phyloP scores from a whole-genome alignment of 1,140 invertebrate species.

The Monomorium pharaonis region DNA sequence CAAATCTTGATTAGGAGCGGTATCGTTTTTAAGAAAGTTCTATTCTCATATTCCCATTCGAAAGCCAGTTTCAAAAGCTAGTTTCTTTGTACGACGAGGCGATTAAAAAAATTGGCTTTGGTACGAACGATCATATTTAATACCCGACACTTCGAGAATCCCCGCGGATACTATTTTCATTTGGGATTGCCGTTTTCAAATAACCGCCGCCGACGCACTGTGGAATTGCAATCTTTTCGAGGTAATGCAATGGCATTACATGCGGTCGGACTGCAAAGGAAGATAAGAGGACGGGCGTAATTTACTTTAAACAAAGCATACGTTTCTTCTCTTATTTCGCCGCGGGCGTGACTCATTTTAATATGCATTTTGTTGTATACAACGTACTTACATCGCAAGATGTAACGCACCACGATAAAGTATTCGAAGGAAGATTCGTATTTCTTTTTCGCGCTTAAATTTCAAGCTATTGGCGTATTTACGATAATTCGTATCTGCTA shows the following conservation, averaged over 20 bases:
- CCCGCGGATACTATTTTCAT: neutral
- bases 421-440: neutral
- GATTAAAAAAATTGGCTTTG: neutral
- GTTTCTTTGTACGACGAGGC: neutral
- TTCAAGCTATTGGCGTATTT: neutral
- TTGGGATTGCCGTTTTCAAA: slow-evolving; percentile 42
- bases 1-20: neutral
- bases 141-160: neutral
- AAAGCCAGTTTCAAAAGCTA: neutral
- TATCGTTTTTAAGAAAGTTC: neutral
- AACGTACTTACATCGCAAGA: neutral
- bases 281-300: slow-evolving; percentile 52
- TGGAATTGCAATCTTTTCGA: slow-evolving; percentile 48
- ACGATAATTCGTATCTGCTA: neutral
- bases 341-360: slow-evolving; percentile 54
- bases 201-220: slow-evolving; percentile 19
- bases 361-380: slow-evolving; percentile 39
- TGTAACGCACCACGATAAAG: neutral
- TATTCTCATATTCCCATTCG: neutral
- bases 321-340: slow-evolving; percentile 50
- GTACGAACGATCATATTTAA: neutral
- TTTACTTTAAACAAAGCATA: slow-evolving; percentile 58
- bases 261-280: slow-evolving; percentile 51
- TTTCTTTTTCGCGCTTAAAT: neutral
- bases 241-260: slow-evolving; percentile 43